Conservation (phyloP, 2,888 invertebrate genomes). For the Tipula lateralis region DNA sequence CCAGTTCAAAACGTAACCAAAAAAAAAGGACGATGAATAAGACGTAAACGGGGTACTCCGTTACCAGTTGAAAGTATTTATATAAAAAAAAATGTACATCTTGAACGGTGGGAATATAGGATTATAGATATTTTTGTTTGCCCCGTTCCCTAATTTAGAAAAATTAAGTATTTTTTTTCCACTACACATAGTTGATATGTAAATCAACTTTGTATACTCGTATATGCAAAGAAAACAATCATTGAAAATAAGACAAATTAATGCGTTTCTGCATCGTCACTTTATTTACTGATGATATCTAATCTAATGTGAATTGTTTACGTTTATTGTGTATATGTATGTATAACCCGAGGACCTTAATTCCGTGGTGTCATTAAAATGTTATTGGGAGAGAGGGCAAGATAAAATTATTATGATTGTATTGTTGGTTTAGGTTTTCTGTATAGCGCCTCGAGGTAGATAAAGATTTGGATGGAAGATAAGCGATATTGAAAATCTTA, state of each 20-base stretch:
- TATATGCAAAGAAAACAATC: not conserved
- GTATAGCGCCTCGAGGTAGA: not conserved
- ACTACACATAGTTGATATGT: not conserved
- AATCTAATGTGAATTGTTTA: not conserved
- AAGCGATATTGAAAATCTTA: not conserved
- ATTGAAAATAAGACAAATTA: slow-evolving; percentile 27
- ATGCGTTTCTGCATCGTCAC: slow-evolving; percentile 27
- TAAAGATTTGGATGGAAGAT: not conserved
- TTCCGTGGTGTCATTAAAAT: slow-evolving; percentile 29
- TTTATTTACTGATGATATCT: slow-evolving; percentile 30
- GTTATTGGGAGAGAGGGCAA: not conserved
- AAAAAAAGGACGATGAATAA: not conserved
- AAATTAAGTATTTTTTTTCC: not conserved
- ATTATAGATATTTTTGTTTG: slow-evolving; percentile 27
- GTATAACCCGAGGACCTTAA: slow-evolving; percentile 27
- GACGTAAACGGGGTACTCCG: not conserved
- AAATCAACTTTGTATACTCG: not conserved
- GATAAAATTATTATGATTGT: not conserved
- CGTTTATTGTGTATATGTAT: not conserved
- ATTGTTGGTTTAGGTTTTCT: not conserved
- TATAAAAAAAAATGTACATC: not conserved
- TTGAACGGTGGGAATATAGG: slow-evolving; percentile 30
- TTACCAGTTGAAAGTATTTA: not conserved
- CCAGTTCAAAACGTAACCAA: not conserved
- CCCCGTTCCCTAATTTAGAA: slow-evolving; percentile 27